Evolutionary conservation across 2,797 vertebrate genomes (phyloP).

Genomic region (Cryptoblepharus egeriae): DNA sequence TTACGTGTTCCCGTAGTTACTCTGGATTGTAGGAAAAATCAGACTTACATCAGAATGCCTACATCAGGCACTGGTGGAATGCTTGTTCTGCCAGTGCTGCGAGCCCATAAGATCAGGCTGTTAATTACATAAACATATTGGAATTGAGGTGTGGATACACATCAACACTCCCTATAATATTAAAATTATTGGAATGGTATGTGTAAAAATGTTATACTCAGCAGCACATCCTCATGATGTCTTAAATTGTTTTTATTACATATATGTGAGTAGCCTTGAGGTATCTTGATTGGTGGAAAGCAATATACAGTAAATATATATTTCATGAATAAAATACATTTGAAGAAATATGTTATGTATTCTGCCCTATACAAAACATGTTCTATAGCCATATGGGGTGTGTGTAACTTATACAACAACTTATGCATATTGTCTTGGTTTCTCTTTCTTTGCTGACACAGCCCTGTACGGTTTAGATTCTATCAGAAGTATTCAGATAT

Average conservation of each 20-base stretch:
- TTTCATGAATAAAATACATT: neutral
- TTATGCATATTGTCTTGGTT: slow-evolving; percentile 22
- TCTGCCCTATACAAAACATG: neutral
- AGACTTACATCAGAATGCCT: too few species aligned
- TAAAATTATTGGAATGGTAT: neutral
- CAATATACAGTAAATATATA: neutral
- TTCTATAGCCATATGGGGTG: slow-evolving; percentile 1
- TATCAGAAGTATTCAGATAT: slow-evolving; percentile 95
- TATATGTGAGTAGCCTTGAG: neutral
- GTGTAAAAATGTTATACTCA: neutral
- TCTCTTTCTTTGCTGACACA: slow-evolving; percentile 68
- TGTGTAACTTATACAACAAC: neutral
- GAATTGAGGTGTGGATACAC: neutral
- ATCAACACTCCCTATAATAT: neutral
- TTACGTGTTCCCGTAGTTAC: too few species aligned
- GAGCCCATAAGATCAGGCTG: too few species aligned
- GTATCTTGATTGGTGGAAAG: neutral
- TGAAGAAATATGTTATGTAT: neutral
- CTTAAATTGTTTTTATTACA: neutral
- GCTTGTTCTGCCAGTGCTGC: too few species aligned
- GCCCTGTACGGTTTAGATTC: slow-evolving; percentile 93
- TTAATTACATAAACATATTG: neutral
- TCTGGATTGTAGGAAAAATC: too few species aligned
- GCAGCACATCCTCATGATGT: too few species aligned
- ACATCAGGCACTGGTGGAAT: too few species aligned